Evolutionary conservation across 35 echinoderm and acorn worm species (phyloP).

Genomic region (Patiria miniata): DNA sequence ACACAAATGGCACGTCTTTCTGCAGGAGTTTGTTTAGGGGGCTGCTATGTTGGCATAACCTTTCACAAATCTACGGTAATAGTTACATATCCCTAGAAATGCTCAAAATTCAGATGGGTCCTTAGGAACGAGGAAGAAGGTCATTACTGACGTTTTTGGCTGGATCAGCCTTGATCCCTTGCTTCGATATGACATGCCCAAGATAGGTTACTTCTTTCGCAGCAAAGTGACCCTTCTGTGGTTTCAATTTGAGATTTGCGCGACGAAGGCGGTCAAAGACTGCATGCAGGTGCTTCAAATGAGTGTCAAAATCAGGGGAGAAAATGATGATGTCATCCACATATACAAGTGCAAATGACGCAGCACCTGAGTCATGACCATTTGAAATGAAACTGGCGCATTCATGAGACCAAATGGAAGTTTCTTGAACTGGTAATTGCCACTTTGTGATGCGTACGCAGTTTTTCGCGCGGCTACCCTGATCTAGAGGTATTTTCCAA

Average conservation of each 20-base stretch:
- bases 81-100: constrained; percentile 63
- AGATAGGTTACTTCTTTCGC: constrained; percentile 56
- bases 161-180: constrained; percentile 50
- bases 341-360: constrained; percentile 53
- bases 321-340: constrained; percentile 48
- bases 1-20: constrained; percentile 52
- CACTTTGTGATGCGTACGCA: constrained; percentile 51
- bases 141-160: constrained; percentile 39
- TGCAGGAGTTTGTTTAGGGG: constrained; percentile 55
- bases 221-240: constrained; percentile 61
- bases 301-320: constrained; percentile 31
- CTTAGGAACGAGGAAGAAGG: constrained; percentile 38
- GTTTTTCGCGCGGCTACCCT: constrained; percentile 18
- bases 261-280: constrained; percentile 50
- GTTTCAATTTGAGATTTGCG: constrained; percentile 64
- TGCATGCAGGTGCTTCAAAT: constrained; percentile 41
- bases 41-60: constrained; percentile 54
- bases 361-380: constrained; percentile 54
- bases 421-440: constrained; percentile 52
- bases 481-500: constrained; percentile 43
- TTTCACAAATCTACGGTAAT: constrained; percentile 56
- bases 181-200: constrained; percentile 60
- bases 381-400: constrained; percentile 50
- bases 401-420: constrained; percentile 58
- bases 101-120: constrained; percentile 41